A percentile compares a stretch with the other conserved stretches of the same genome.
These are phyloP conservation scores for Troides oblongomaculatus DNA, from an alignment of 2,888 invertebrate species.

Conservation along the genomic window DNA sequence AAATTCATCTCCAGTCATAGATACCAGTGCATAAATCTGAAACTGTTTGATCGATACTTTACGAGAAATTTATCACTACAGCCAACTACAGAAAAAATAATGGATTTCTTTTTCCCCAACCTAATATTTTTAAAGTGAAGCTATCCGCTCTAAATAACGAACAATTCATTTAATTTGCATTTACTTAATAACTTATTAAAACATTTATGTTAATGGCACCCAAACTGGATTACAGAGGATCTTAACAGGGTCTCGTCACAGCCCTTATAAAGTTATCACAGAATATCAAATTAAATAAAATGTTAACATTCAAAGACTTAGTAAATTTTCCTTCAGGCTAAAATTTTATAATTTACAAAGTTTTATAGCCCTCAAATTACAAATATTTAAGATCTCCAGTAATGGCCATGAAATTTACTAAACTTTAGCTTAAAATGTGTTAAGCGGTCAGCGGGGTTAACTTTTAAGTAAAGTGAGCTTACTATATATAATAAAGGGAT, in stretches of 20 bases:
- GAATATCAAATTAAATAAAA: conserved; percentile 27
- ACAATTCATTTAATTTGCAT: conserved; percentile 19
- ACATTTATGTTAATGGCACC: conserved; percentile 21
- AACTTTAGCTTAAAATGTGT: neutral
- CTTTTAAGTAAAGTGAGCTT: neutral
- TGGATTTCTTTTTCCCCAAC: too few relatives aligned
- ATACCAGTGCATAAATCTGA: too few relatives aligned
- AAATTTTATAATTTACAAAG: conserved; percentile 3
- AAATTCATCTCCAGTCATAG: too few relatives aligned
- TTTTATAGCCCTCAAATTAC: neutral
- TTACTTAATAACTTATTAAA: conserved; percentile 15
- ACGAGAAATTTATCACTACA: too few relatives aligned
- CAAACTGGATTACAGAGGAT: conserved; percentile 25
- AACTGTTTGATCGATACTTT: too few relatives aligned
- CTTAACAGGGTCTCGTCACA: conserved; percentile 17
- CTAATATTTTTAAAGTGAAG: neutral
- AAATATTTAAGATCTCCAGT: neutral
- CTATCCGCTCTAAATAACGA: conserved; percentile 9
- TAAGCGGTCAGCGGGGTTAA: neutral
- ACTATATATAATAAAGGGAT: neutral
- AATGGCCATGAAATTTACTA: neutral
- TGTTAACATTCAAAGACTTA: conserved; percentile 19
- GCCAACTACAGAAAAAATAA: too few relatives aligned
- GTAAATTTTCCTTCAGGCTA: conserved; percentile 19
- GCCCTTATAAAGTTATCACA: conserved; percentile 19